Evolutionary conservation across 2,113 vertebrate genomes (phyloP).

Genomic region (Tragelaphus buxtoni): DNA sequence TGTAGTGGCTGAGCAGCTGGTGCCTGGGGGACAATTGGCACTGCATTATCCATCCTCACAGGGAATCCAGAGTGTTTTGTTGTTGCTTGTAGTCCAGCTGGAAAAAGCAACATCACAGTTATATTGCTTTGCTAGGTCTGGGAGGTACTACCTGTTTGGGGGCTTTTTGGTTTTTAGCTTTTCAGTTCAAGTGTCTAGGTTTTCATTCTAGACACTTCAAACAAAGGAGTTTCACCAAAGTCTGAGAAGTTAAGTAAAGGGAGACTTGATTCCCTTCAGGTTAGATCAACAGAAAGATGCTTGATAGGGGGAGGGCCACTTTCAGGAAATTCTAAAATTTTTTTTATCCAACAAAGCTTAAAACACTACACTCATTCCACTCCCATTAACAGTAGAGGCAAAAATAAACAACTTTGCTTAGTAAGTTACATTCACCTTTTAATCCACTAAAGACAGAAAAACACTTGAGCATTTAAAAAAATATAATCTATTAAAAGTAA

Average conservation of each 20-base stretch:
- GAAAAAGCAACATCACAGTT: slow-evolving; percentile 49
- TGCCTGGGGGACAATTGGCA: slow-evolving; percentile 94
- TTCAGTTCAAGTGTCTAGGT: not conserved
- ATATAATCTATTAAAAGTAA: slow-evolving; percentile 16
- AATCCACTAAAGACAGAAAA: not conserved
- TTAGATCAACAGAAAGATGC: not conserved
- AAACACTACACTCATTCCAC: not conserved
- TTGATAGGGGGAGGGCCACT: not conserved
- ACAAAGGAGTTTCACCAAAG: not conserved
- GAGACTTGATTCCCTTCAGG: not conserved
- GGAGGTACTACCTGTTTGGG: not conserved
- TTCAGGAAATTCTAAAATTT: not conserved
- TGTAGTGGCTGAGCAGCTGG: slow-evolving; percentile 94
- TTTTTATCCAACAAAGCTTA: slow-evolving; percentile 34
- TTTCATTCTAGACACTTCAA: slow-evolving; percentile 19
- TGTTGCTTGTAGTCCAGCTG: slow-evolving; percentile 91
- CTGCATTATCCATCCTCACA: slow-evolving; percentile 95
- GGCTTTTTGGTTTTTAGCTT: not conserved
- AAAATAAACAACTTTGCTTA: not conserved
- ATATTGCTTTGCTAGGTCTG: not conserved
- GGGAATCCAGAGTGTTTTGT: slow-evolving; percentile 94
- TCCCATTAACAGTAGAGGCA: not conserved
- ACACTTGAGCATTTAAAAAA: not conserved
- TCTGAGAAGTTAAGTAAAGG: not conserved
- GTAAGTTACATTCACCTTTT: slow-evolving; percentile 3